Conservation (phyloP, 2,113 vertebrate species). For the Paramisgurnus dabryanus region DNA sequence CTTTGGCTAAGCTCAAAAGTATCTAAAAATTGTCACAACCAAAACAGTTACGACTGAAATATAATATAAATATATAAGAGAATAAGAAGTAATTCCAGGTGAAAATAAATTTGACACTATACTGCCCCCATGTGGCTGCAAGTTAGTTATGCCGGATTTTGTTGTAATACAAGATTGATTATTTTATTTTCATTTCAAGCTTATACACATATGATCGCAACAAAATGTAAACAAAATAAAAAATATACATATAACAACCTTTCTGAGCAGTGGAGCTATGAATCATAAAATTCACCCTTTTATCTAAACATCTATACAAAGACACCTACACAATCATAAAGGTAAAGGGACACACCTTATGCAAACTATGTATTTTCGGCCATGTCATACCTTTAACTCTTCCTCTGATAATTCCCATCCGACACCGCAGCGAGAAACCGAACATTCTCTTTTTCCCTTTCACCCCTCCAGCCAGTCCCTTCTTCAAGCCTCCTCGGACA, state of each 20-base stretch:
- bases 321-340: neutral
- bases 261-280: neutral
- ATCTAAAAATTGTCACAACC: too few species aligned
- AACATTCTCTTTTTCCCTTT: constrained; percentile 72
- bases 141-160: constrained; percentile 36
- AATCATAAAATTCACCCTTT: neutral
- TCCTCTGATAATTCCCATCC: constrained; percentile 73
- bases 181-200: constrained; percentile 15
- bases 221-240: neutral
- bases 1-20: too few species aligned
- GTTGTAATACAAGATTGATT: neutral
- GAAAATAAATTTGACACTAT: constrained; percentile 34
- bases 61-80: too few species aligned
- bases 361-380: neutral
- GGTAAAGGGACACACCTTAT: neutral
- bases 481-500: constrained; percentile 60
- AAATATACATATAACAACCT: neutral
- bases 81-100: neutral
- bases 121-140: constrained; percentile 63
- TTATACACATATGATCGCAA: constrained; percentile 9
- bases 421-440: constrained; percentile 73
- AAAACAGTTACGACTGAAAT: too few species aligned
- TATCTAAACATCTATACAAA: neutral
- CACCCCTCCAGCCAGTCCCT: constrained; percentile 52
- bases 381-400: constrained; percentile 69